Evolutionary conservation across 2,113 vertebrate genomes (phyloP).

Genomic region (Crotophaga sulcirostris): DNA sequence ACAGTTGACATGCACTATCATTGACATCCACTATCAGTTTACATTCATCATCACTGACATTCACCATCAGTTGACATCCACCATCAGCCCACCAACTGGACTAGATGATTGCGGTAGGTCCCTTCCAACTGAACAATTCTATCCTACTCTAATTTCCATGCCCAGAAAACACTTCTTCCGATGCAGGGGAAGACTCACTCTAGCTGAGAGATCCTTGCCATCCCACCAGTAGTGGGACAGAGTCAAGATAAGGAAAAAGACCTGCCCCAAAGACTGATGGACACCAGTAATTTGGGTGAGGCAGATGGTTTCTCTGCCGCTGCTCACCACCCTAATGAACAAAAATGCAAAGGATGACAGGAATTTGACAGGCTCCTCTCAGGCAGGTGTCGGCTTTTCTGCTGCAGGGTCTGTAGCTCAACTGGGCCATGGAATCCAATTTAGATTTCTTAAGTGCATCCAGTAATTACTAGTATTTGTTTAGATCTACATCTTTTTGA

Average conservation of each 20-base stretch:
- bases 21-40: neutral
- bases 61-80: neutral
- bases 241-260: neutral
- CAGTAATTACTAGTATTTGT: slow-evolving; percentile 10
- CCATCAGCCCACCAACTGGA: neutral
- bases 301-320: neutral
- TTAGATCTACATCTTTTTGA: slow-evolving; percentile 11
- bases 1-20: neutral
- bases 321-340: neutral
- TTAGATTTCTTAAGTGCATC: neutral
- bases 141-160: neutral
- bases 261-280: neutral
- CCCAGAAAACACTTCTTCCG: neutral
- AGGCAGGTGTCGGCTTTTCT: neutral
- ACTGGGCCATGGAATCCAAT: neutral
- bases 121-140: neutral
- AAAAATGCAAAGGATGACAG: neutral
- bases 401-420: neutral
- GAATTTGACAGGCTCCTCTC: neutral
- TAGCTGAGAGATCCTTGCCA: accelerated
- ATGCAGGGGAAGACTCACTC: accelerated
- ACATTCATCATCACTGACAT: neutral
- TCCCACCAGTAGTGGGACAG: neutral
- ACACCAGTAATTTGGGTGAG: neutral
- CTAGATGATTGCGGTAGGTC: neutral